Percentiles rank a stretch among this genome's conserved stretches.
Evolutionary conservation across 2,888 invertebrate species (phyloP).

Genomic region (Agelastica alni): DNA sequence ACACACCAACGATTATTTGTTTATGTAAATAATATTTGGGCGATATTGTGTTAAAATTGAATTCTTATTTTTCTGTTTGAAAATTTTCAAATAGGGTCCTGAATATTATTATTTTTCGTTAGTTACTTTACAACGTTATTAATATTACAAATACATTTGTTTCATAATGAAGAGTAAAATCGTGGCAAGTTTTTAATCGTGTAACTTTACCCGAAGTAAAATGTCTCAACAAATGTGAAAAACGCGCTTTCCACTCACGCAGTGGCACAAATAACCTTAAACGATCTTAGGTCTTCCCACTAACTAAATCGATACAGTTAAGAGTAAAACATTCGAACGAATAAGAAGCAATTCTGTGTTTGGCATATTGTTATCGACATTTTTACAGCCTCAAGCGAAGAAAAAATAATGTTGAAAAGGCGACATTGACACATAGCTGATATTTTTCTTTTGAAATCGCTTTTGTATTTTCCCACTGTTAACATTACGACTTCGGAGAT

Average conservation of each 20-base stretch:
- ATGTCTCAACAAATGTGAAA: no score
- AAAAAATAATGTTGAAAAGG: slow-evolving; percentile 11
- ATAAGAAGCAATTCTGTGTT: slow-evolving; percentile 26
- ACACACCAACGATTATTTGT: no score
- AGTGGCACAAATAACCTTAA: slow-evolving; percentile 21
- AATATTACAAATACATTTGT: no score
- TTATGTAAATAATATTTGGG: no score
- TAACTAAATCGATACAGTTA: slow-evolving; percentile 22
- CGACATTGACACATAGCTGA: neutral
- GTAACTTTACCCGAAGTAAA: no score
- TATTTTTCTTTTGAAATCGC: neutral
- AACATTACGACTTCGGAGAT: neutral
- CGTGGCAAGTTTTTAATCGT: no score
- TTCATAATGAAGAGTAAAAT: no score
- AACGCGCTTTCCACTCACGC: slow-evolving; percentile 27
- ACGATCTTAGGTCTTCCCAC: slow-evolving; percentile 20
- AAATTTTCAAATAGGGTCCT: no score
- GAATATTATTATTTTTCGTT: no score
- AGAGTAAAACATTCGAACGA: slow-evolving; percentile 20
- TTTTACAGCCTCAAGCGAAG: slow-evolving; percentile 14
- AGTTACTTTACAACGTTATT: no score
- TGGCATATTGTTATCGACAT: slow-evolving; percentile 24
- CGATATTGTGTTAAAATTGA: no score
- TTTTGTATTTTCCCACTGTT: neutral
- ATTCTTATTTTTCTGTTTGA: no score